phyloP scores from a whole-genome alignment of 2,113 vertebrate genomes.

The Gobiocypris rarus region DNA sequence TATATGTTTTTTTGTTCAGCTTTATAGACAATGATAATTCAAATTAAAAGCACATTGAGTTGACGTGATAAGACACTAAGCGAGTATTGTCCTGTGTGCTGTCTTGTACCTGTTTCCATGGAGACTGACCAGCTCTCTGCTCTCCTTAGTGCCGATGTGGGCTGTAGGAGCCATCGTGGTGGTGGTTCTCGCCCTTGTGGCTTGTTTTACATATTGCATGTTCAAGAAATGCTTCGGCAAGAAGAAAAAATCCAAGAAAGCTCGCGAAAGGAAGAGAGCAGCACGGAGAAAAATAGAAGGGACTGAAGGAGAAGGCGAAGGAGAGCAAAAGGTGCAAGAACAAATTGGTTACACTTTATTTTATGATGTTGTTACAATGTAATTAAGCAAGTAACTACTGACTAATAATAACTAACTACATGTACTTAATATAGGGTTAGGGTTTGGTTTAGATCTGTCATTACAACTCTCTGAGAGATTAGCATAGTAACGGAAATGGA shows the following conservation, averaged over 20 bases:
- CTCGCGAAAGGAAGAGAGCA: slow-evolving; percentile 78
- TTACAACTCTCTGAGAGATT: no score
- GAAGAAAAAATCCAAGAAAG: slow-evolving; percentile 85
- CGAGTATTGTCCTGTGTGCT: slow-evolving; percentile 14
- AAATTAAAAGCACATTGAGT: not conserved
- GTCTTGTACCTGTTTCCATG: slow-evolving; percentile 25
- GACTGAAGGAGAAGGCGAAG: slow-evolving; percentile 66
- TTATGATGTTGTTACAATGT: no score
- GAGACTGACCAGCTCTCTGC: slow-evolving; percentile 19
- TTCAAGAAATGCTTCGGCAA: slow-evolving; percentile 82
- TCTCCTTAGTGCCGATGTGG: slow-evolving; percentile 82
- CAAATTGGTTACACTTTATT: no score
- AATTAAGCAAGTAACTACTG: no score
- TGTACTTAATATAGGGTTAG: no score
- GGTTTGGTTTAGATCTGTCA: no score
- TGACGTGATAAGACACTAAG: not conserved
- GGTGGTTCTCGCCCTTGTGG: slow-evolving; percentile 75
- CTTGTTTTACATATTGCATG: slow-evolving; percentile 80
- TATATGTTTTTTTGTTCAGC: not conserved
- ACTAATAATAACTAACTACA: no score
- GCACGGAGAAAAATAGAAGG: slow-evolving; percentile 71
- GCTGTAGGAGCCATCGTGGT: slow-evolving; percentile 82
- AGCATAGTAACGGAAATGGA: no score
- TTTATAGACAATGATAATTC: not conserved
- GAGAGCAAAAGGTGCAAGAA: slow-evolving; percentile 66